These are phyloP conservation scores for Bufo gargarizans DNA, from an alignment of 2,113 vertebrate species.

Conservation along the genomic window DNA sequence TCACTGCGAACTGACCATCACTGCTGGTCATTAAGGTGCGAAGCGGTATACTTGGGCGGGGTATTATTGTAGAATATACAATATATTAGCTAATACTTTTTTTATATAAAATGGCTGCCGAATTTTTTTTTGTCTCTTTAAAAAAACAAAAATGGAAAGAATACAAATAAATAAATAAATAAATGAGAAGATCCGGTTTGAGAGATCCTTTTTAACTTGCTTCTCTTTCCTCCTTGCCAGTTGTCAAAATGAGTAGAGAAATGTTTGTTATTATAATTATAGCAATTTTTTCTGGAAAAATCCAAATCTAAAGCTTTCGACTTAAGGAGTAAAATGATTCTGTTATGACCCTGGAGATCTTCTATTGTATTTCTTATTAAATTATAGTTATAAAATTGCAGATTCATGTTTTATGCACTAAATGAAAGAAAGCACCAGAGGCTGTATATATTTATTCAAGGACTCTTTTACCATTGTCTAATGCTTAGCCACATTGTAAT, in stretches of 20 bases:
- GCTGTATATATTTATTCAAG: background rate
- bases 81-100: no score
- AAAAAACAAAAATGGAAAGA: no score
- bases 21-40: no score
- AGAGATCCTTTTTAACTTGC: no score
- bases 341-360: background rate
- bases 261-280: background rate
- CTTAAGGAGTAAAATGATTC: background rate
- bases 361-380: slow-evolving; percentile 9
- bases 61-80: no score
- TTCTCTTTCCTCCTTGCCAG: no score
- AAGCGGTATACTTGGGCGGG: no score
- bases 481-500: background rate
- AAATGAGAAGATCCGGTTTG: no score
- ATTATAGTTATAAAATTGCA: background rate
- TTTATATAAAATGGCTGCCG: no score
- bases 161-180: no score
- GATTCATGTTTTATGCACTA: background rate
- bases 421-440: background rate
- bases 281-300: background rate
- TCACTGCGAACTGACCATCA: no score
- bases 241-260: background rate
- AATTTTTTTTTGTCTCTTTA: no score
- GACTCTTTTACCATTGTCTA: background rate
- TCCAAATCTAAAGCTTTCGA: background rate